Percentiles rank a stretch among this genome's conserved stretches.
Conservation (phyloP, 2,888 invertebrate species). For the Acleris literana region DNA sequence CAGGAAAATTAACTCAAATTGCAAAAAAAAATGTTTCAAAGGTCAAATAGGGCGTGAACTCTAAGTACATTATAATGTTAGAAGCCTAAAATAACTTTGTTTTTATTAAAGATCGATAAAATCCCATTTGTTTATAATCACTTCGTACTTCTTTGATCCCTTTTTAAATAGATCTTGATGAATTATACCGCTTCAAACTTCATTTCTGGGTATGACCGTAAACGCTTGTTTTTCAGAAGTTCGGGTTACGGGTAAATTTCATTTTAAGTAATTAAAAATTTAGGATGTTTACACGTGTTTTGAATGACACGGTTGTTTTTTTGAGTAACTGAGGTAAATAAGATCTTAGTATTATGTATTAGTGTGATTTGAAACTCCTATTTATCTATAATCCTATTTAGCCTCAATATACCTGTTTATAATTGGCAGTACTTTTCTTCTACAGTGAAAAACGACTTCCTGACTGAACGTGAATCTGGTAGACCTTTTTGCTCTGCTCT, state of each 20-base stretch:
- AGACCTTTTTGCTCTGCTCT: no score
- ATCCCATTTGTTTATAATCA: conserved; percentile 27
- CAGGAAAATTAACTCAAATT: conserved; percentile 1
- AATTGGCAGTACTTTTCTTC: no score
- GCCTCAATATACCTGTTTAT: no score
- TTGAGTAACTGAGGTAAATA: not conserved
- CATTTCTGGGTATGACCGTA: conserved; percentile 6
- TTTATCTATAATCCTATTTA: no score
- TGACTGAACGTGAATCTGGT: no score
- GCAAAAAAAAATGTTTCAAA: not conserved
- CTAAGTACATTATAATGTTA: conserved; percentile 1
- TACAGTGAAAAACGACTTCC: no score
- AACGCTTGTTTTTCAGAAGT: conserved; percentile 10
- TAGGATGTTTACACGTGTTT: conserved; percentile 1
- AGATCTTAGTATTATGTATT: no score
- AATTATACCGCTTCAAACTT: not conserved
- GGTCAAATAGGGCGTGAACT: conserved; percentile 23
- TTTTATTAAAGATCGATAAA: conserved; percentile 29
- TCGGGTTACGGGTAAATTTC: not conserved
- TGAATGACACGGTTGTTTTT: not conserved
- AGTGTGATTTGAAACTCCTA: no score
- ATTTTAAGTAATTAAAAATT: not conserved
- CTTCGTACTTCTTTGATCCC: conserved; percentile 23
- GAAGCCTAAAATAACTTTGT: conserved; percentile 17
- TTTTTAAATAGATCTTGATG: conserved; percentile 13